Conservation (phyloP, 2,797 vertebrate species). For the Otolemur crassicaudatus region DNA sequence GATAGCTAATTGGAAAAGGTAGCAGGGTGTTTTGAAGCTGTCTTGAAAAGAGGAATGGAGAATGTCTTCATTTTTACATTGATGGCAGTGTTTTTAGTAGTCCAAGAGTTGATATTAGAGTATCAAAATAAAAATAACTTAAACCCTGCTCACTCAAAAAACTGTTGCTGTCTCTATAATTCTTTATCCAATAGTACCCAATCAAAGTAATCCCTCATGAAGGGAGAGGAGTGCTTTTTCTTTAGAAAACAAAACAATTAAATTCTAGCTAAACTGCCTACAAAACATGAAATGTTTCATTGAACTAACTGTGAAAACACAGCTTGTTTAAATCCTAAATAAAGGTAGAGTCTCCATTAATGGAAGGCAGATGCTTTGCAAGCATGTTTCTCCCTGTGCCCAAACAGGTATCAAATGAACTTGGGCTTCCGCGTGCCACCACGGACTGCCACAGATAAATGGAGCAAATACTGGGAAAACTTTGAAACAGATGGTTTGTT, state of each 20-base stretch:
- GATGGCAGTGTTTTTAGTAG: slow-evolving; percentile 9
- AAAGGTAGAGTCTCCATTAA: slow-evolving; percentile 62
- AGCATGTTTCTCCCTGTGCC: slow-evolving; percentile 61
- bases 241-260: slow-evolving; percentile 72
- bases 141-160: not conserved
- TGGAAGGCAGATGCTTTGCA: slow-evolving; percentile 10
- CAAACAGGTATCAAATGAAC: not conserved
- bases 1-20: slow-evolving; percentile 45
- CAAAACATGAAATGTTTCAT: slow-evolving; percentile 70
- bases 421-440: not conserved
- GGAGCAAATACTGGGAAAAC: not conserved
- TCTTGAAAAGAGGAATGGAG: not conserved
- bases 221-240: slow-evolving; percentile 49
- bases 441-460: not conserved
- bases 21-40: slow-evolving; percentile 46
- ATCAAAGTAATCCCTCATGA: slow-evolving; percentile 42
- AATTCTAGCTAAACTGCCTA: slow-evolving; percentile 50
- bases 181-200: slow-evolving; percentile 42
- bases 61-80: slow-evolving; percentile 49
- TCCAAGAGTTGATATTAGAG: not conserved
- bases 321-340: slow-evolving; percentile 71
- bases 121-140: slow-evolving; percentile 35
- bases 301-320: slow-evolving; percentile 68
- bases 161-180: slow-evolving; percentile 10
- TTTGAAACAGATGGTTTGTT: not conserved